Conservation (phyloP, 2,797 vertebrate genomes). For the Myripristis murdjan region DNA sequence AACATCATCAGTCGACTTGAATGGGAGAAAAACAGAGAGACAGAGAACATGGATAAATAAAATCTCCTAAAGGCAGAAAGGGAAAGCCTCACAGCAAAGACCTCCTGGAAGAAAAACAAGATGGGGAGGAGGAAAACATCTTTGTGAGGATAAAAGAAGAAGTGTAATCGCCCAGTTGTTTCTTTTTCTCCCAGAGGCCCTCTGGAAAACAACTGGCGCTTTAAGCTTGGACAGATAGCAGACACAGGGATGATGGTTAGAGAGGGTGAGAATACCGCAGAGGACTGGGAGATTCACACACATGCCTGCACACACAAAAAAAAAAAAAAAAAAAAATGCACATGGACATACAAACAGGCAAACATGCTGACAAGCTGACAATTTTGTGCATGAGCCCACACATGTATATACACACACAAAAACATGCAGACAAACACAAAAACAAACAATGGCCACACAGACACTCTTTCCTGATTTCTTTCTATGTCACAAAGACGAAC, state of each 20-base stretch:
- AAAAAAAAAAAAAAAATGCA: not conserved
- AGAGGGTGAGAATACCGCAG: slow-evolving; percentile 68
- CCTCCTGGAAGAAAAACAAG: slow-evolving; percentile 72
- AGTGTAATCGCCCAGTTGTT: slow-evolving; percentile 79
- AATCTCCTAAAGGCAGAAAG: slow-evolving; percentile 64
- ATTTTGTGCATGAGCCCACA: not conserved
- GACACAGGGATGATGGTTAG: slow-evolving; percentile 73
- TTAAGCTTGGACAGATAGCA: slow-evolving; percentile 84
- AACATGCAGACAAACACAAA: slow-evolving; percentile 3
- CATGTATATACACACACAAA: slow-evolving; percentile 15
- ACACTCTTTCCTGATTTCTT: slow-evolving; percentile 14
- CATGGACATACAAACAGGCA: too few relatives aligned
- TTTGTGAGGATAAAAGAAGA: slow-evolving; percentile 75
- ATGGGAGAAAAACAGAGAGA: slow-evolving; percentile 29
- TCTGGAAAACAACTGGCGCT: slow-evolving; percentile 78
- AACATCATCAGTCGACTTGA: slow-evolving; percentile 58
- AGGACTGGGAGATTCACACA: slow-evolving; percentile 41
- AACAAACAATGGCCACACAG: slow-evolving; percentile 9
- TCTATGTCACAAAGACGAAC: slow-evolving; percentile 40
- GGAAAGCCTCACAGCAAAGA: slow-evolving; percentile 71
- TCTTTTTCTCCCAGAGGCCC: slow-evolving; percentile 76
- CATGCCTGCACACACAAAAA: slow-evolving; percentile 6
- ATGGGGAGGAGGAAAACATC: slow-evolving; percentile 69
- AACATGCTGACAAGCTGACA: too few relatives aligned
- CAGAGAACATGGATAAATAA: slow-evolving; percentile 57